Base-by-base conservation (phyloP, 2,113 vertebrate species). In the Chionodraco myersi region DNA sequence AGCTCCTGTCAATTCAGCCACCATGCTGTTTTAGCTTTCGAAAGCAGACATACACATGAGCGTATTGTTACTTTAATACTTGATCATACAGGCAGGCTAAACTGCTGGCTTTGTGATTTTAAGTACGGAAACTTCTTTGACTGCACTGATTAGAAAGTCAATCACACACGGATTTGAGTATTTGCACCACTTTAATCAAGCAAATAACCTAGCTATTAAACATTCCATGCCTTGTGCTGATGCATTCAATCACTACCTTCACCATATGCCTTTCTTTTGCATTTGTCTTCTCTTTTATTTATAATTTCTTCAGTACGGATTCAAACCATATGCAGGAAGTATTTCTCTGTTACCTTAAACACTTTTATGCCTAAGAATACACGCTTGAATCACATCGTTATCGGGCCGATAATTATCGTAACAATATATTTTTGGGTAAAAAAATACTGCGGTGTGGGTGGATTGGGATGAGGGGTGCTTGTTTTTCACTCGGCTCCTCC, bases 1-100 rank as follows among this genome's bases (percentile, higher is more conserved):
- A 77, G 85, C 82, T 84, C 61, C 75, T 76, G 72, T 84, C 80
- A 51, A 13, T 58, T 79, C 62, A 79, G 78, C 80, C 54, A 57
- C 54, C 87, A 81, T 70, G 81, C 47, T 60, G 11, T 3, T 54
- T 15, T 18, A 36, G 34, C 13, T 60, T 41, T 60, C 18, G 10
- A 77, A 23, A 69, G 79, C 47, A 67, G 67, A 71, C 30, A 70
- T 54, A 57, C 41, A 56, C 62, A 6, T 36, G 26, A 6, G 47
- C 53, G 53, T 10, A 57, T 62, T 69, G 54, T 65, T 70, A 9
- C 14, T 65, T 48, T 52, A 64, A 34, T 23, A 59, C 51, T 30
- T 3, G 30, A 16, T 57, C 36, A 60, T 62, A 18, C 47, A 26
- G 58, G 69, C 47, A 54, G 53, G 71, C 51, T 54, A 6, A 66